Percentiles rank a stretch among this genome's conserved stretches.
Conservation (phyloP, 1,140 invertebrate species). For the Acromyrmex heyeri region DNA sequence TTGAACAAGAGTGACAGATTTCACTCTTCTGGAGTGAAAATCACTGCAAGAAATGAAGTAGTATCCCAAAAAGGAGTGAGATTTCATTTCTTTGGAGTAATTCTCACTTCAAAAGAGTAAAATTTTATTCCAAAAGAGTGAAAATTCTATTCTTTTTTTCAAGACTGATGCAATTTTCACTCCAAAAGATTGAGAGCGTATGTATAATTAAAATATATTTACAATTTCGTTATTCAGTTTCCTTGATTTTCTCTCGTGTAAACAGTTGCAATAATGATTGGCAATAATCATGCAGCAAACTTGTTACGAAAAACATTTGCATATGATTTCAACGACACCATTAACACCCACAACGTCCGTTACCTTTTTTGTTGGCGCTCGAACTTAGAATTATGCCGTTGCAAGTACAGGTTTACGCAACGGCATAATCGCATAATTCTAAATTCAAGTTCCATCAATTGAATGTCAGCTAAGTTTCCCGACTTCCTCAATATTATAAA, state of each 20-base stretch:
- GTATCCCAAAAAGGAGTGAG: too few relatives aligned
- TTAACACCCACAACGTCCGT: conserved; percentile 20
- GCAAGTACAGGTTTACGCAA: conserved; percentile 30
- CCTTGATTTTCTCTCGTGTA: neutral
- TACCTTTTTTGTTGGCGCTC: neutral
- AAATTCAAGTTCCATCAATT: conserved; percentile 15
- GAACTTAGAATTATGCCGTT: conserved; percentile 41
- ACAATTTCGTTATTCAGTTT: conserved; percentile 17
- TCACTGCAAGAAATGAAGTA: too few relatives aligned
- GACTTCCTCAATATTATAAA: neutral
- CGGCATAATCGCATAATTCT: conserved; percentile 25
- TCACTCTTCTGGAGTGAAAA: too few relatives aligned
- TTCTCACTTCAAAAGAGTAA: too few relatives aligned
- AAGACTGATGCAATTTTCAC: too few relatives aligned
- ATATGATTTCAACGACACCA: conserved; percentile 13
- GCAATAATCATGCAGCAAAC: neutral
- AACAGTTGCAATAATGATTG: neutral
- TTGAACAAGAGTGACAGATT: too few relatives aligned
- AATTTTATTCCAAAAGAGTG: too few relatives aligned
- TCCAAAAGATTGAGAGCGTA: too few relatives aligned
- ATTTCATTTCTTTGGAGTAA: too few relatives aligned
- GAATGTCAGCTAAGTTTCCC: neutral
- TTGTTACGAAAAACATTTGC: conserved; percentile 23
- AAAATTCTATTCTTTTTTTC: too few relatives aligned
- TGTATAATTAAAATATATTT: conserved; percentile 23